Percentiles rank a stretch among this genome's conserved stretches.
phyloP scores from a whole-genome alignment of 2,888 invertebrate genomes.

The Polylopha cassiicola region DNA sequence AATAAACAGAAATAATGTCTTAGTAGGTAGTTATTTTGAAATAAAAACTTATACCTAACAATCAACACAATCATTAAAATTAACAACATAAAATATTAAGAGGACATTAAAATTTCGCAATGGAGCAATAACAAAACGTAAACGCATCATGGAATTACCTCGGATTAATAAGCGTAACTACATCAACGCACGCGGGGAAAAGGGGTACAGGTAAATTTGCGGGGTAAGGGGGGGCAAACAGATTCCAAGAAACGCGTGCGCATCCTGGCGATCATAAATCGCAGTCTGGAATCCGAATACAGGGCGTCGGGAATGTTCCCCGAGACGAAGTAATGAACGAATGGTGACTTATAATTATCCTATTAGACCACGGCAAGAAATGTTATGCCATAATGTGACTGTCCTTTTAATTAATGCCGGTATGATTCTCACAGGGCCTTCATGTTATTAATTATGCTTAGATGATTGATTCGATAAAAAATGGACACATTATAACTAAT shows the following conservation, averaged over 20 bases:
- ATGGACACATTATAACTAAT: too few species aligned
- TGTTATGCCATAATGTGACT: conserved; percentile 5
- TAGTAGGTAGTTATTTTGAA: too few species aligned
- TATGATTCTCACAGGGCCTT: conserved; percentile 19
- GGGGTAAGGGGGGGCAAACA: conserved; percentile 14
- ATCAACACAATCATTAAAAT: too few species aligned
- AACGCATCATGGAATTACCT: too few species aligned
- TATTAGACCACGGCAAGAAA: conserved; percentile 15
- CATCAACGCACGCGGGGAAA: conserved; percentile 29
- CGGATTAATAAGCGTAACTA: conserved; percentile 42
- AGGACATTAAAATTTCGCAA: too few species aligned
- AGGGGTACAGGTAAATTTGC: conserved; percentile 21
- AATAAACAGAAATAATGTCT: too few species aligned
- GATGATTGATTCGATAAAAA: too few species aligned
- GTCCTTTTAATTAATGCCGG: conserved; percentile 14
- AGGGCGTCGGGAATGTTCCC: conserved; percentile 31
- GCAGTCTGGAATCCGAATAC: conserved; percentile 43
- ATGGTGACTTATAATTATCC: conserved; percentile 24
- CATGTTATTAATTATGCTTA: too few species aligned
- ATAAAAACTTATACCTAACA: too few species aligned
- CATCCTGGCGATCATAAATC: conserved; percentile 45
- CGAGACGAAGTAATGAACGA: conserved; percentile 26
- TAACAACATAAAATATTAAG: too few species aligned
- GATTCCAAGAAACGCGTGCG: conserved; percentile 45
- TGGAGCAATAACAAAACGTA: too few species aligned